Evolutionary conservation across 2,888 invertebrate genomes (phyloP).

Genomic region (Pseudococcus jackbeardsleyi): DNA sequence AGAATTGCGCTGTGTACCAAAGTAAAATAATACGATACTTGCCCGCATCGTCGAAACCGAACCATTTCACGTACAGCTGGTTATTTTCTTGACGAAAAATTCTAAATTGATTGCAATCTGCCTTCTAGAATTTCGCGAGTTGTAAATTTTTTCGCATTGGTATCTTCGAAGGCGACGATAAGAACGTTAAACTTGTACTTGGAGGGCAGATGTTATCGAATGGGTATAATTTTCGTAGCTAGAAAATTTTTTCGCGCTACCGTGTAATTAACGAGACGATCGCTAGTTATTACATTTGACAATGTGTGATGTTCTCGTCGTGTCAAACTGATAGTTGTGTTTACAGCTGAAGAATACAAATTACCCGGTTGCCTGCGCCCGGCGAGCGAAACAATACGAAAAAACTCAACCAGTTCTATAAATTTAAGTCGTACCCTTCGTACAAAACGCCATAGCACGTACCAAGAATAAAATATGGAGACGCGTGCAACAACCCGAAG

Average conservation of each 20-base stretch:
- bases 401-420: constrained; percentile 45
- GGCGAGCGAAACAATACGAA: not conserved
- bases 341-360: constrained; percentile 54
- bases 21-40: not conserved
- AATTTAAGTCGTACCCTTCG: constrained; percentile 49
- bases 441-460: constrained; percentile 35
- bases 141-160: not conserved
- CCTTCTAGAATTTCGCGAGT: not conserved
- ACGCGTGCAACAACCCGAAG: constrained; percentile 62
- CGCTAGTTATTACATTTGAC: constrained; percentile 11
- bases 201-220: not conserved
- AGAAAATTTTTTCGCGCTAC: constrained; percentile 27
- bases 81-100: not conserved
- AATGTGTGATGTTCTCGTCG: constrained; percentile 30
- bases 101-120: constrained; percentile 27
- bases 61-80: constrained; percentile 18
- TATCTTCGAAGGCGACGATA: not conserved
- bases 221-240: not conserved
- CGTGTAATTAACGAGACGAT: constrained; percentile 15
- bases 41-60: not conserved
- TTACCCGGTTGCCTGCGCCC: not conserved
- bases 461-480: constrained; percentile 62
- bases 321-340: constrained; percentile 51
- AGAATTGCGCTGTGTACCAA: not conserved
- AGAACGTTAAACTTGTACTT: not conserved